Evolutionary conservation across 2,113 vertebrate species (phyloP).

Genomic region (Caranx ignobilis): DNA sequence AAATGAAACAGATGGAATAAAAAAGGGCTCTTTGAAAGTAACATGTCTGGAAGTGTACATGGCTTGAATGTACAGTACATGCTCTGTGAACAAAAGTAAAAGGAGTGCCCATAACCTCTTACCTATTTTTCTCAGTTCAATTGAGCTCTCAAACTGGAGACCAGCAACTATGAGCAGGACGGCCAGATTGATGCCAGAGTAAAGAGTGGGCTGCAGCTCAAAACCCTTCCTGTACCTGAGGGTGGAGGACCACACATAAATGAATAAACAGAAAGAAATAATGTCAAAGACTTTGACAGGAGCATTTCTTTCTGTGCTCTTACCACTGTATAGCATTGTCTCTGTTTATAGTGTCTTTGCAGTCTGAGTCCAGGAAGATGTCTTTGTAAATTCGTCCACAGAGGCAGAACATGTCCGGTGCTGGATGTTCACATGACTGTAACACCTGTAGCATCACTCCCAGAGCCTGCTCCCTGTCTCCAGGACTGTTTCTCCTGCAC

Average conservation of each 20-base stretch:
- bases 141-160: conserved; percentile 95
- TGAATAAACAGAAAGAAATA: neutral
- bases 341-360: conserved; percentile 89
- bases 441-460: conserved; percentile 92
- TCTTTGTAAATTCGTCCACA: conserved; percentile 98
- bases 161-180: conserved; percentile 93
- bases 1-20: neutral
- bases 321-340: conserved; percentile 95
- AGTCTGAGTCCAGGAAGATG: conserved; percentile 94
- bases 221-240: conserved; percentile 96
- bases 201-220: conserved; percentile 94
- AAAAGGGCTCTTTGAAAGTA: neutral
- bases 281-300: neutral
- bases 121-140: conserved; percentile 97
- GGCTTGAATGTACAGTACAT: neutral
- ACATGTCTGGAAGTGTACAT: no score
- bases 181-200: conserved; percentile 95
- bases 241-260: neutral
- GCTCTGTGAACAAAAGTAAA: neutral
- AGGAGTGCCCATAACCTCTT: conserved; percentile 38
- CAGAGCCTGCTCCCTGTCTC: conserved; percentile 92
- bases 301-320: conserved; percentile 12
- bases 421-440: conserved; percentile 89
- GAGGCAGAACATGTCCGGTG: conserved; percentile 96
- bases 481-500: conserved; percentile 89